Evolutionary conservation across 2,888 invertebrate genomes (phyloP).

Genomic region (Synanthedon andrenaeformis): DNA sequence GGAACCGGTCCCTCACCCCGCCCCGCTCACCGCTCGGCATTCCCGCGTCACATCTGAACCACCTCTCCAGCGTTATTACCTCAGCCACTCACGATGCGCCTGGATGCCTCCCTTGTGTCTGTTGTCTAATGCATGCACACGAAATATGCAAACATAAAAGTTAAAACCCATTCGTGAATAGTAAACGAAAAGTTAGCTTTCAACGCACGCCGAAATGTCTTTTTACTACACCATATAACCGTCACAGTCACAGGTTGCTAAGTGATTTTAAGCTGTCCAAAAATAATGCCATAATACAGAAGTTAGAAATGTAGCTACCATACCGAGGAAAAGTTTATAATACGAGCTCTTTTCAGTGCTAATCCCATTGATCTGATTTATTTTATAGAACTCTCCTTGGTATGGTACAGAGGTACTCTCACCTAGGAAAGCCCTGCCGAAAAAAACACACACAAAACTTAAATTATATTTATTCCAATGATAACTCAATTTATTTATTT

Average conservation of each 20-base stretch:
- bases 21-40: constrained; percentile 3
- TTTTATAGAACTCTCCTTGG: too few relatives aligned
- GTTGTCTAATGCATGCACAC: constrained; percentile 1
- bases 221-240: not conserved
- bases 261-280: too few relatives aligned
- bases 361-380: too few relatives aligned
- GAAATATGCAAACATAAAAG: not conserved
- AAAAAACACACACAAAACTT: too few relatives aligned
- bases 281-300: too few relatives aligned
- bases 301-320: too few relatives aligned
- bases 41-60: constrained; percentile 7
- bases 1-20: constrained; percentile 33
- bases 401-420: too few relatives aligned
- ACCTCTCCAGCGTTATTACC: constrained; percentile 15
- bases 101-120: constrained; percentile 39
- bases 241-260: not conserved
- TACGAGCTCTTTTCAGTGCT: too few relatives aligned
- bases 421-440: too few relatives aligned
- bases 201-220: not conserved
- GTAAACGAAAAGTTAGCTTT: not conserved
- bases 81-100: constrained; percentile 27
- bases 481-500: too few relatives aligned
- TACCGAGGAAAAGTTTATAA: too few relatives aligned
- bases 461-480: too few relatives aligned
- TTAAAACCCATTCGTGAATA: not conserved